These are phyloP conservation scores for Peromyscus polionotus DNA, from an alignment of 2,113 vertebrate species.

Conservation along the genomic window DNA sequence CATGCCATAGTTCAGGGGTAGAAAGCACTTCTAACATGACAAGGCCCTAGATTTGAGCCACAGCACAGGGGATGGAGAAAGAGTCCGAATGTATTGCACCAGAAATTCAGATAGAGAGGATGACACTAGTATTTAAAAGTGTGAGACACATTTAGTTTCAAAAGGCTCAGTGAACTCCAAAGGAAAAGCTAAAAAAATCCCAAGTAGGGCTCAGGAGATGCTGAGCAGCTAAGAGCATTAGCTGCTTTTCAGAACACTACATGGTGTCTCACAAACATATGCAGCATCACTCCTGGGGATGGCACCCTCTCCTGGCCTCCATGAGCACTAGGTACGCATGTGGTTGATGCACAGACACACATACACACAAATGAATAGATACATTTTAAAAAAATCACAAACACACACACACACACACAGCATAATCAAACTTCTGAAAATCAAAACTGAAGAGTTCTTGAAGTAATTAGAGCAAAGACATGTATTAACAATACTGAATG, in stretches of 20 bases:
- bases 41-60: background rate
- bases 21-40: background rate
- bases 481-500: background rate
- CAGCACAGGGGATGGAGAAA: background rate
- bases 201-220: background rate
- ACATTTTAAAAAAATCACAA: background rate
- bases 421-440: background rate
- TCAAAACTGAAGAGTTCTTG: background rate
- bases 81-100: background rate
- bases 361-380: background rate
- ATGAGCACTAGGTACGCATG: background rate
- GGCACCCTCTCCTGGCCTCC: background rate
- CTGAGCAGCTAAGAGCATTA: background rate
- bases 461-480: background rate
- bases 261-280: background rate
- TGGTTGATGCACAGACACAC: background rate
- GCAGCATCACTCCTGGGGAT: background rate
- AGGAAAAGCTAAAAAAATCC: background rate
- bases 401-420: background rate
- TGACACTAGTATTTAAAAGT: background rate
- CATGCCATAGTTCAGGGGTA: background rate
- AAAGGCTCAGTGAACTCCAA: background rate
- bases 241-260: background rate
- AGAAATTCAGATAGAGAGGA: background rate
- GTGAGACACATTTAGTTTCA: background rate